Evolutionary conservation across 1,140 invertebrate species (phyloP), one percentile per base, ranked within the genome.

Genomic region (Lordiphosa collinella): DNA sequence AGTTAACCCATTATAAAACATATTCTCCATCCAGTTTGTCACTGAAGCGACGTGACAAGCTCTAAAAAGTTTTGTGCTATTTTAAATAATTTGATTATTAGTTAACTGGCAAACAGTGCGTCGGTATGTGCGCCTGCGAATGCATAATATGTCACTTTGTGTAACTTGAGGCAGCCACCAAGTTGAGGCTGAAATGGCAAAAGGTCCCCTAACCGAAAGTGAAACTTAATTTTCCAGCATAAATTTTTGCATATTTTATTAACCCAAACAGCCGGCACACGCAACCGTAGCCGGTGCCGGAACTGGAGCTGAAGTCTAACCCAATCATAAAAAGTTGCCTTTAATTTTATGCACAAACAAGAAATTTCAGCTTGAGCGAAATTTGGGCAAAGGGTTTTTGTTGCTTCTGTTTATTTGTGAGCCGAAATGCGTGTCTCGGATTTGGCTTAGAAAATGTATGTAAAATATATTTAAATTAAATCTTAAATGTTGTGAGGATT

Each of bases 291-390:
- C 50, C 25, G 32, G 53, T 8, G 25, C 25, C 25, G 25, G 25
- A 29, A 8, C 25, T 8, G 25, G 2, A 29, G 25, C 25, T 29
- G 25, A 8, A 60, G 47, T 47, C 36, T 69, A 80, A 80, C 66
- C 71, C 76, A 80, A 80, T 80, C 76, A 80, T 75, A 80, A 80
- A 44, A 80, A 75, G 66, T 75, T 64, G 56, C 50, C 75, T 53
- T 79, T 80, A 76, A 82, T 82, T 82, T 80, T 76, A 80, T 82
- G 71, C 76, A 76, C 73, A 84, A 84, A 80, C 76, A 80, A 65
- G 75, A 75, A 53, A 56, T 57, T 50, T 54, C 50, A 70, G 75
- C 57, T 75, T 56, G 29, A 40, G 31, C 53, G 31, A 62, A 80
- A 79, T 51, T 74, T 61, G 44, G 37, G 13, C 49, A 38, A 64